Percentiles rank a stretch among this genome's conserved stretches.
These are phyloP conservation scores for Papilio gigon DNA, from an alignment of 2,888 invertebrate species.

Conservation along the genomic window DNA sequence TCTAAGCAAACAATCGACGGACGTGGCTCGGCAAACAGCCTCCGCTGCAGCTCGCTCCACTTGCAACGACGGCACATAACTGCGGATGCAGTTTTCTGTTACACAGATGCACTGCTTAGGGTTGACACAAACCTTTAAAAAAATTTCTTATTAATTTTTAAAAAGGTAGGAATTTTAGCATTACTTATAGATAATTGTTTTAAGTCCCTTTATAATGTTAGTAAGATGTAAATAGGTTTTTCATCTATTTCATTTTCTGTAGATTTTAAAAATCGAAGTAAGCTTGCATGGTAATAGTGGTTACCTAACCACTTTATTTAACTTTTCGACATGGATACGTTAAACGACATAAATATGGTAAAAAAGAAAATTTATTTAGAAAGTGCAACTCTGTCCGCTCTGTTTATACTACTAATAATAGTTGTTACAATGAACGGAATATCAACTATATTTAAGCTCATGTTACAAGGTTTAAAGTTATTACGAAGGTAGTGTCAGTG, in stretches of 20 bases:
- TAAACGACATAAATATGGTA: constrained; percentile 18
- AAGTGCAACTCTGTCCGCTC: constrained; percentile 11
- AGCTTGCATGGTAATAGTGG: background rate
- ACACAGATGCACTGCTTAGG: constrained; percentile 32
- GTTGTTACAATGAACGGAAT: background rate
- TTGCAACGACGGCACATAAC: constrained; percentile 35
- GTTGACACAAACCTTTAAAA: constrained; percentile 22
- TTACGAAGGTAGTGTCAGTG: too few relatives aligned
- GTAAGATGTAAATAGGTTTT: background rate
- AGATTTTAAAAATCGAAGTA: background rate
- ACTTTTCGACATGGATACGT: constrained; percentile 7
- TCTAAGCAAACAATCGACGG: constrained; percentile 30
- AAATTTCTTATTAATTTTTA: too few relatives aligned
- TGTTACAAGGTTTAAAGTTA: background rate
- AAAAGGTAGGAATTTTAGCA: too few relatives aligned
- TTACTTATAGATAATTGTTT: too few relatives aligned
- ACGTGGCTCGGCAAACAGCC: constrained; percentile 33
- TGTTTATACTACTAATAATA: constrained; percentile 17
- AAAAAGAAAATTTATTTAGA: constrained; percentile 26
- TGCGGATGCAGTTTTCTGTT: constrained; percentile 42
- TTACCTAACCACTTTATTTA: constrained; percentile 7
- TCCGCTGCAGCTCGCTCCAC: constrained; percentile 35
- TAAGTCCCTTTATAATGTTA: too few relatives aligned
- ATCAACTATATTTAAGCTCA: background rate
- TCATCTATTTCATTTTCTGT: background rate